phyloP scores from a whole-genome alignment of 2,113 vertebrate species.

The Pygoscelis adeliae region DNA sequence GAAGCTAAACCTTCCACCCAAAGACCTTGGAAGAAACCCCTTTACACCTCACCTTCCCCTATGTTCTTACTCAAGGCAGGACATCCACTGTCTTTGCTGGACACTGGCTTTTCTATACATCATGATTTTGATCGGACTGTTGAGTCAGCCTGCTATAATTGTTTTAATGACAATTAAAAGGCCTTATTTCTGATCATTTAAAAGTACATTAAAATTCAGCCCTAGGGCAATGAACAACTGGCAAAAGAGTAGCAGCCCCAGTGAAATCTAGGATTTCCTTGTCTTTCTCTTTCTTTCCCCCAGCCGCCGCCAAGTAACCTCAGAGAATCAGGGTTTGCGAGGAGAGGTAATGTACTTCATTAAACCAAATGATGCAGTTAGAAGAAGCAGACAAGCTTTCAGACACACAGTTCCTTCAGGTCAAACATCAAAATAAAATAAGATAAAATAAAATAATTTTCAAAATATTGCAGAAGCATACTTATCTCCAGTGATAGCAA shows the following conservation, averaged over 20 bases:
- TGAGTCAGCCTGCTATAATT: background rate
- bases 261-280: background rate
- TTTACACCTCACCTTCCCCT: background rate
- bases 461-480: background rate
- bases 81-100: background rate
- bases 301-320: background rate
- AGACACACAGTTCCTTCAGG: background rate
- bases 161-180: background rate
- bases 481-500: background rate
- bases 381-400: constrained; percentile 2
- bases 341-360: background rate
- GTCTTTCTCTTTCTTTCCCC: background rate
- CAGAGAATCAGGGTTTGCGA: background rate
- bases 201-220: constrained; percentile 6
- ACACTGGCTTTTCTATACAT: background rate
- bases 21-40: background rate
- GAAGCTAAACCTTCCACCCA: background rate
- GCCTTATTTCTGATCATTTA: background rate
- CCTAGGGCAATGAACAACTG: background rate
- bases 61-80: background rate
- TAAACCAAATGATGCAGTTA: constrained; percentile 23
- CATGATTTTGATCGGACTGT: background rate
- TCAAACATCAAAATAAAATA: background rate
- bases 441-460: background rate
- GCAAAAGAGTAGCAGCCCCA: background rate